Base-by-base conservation (phyloP, 2,888 invertebrate species). In the Heliothis peltigera region DNA sequence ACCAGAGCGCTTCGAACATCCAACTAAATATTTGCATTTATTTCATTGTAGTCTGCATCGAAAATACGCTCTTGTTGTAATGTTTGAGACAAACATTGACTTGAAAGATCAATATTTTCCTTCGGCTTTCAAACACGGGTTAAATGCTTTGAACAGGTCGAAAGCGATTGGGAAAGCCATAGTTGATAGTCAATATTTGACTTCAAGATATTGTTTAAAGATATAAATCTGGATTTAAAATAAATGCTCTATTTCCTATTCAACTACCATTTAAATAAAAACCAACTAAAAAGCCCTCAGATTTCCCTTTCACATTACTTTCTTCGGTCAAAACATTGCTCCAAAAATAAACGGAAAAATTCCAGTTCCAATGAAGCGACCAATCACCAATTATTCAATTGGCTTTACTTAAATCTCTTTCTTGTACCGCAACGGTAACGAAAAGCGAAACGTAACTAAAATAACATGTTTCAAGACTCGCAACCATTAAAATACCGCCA, bases 401-500 rank as follows among this genome's bases (percentile, higher is more conserved):
- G 42, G 28, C 46, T 63, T 61, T 64, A 75, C 59, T n/a, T 67
- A 65, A 75, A 79, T 72, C 62, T 72, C 55, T 64, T 69, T 65
- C 62, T 53, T 49, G 64, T 62, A 65, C 43, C 57, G 32, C 58
- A 73, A 65, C 66, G 57, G 64, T 72, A 79, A 80, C 77, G 60
- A 79, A 80, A 80, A 80, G 75, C 80, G 80, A 80, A 80, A 75
- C 57, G 70, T 64, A 80, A 80, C 75, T 67, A 72, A 80, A 80
- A 80, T 80, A 83, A 75, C 82, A 80, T 80, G 80, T 76, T 80
- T 60, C 71, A 75, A 70, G 77, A 77, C 86, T 79, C 80, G 84
- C 77, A 82, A 77, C 86, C 84, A 91, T 91, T 90, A 91, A 90
- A 88, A 90, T 90, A 89, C 89, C 90, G 79, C 70, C 77, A 70